These are phyloP conservation scores for Stomatorhinus walkeri DNA, from an alignment of 2,797 vertebrate species.

Conservation along the genomic window DNA sequence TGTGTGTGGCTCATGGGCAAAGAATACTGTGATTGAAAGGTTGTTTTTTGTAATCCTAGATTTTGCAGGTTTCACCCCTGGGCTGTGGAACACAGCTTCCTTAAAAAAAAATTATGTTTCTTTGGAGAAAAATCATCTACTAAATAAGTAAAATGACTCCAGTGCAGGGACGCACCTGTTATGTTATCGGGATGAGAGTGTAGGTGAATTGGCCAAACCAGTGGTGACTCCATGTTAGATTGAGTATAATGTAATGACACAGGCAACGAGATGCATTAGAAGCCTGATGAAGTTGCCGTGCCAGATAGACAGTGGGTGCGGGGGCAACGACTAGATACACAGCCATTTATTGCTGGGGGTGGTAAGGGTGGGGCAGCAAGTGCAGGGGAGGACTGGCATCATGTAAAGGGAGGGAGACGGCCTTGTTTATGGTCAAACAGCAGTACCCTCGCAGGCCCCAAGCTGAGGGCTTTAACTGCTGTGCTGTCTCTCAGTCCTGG, in stretches of 20 bases:
- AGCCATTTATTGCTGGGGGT: not conserved
- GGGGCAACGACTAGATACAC: not conserved
- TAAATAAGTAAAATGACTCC: not conserved
- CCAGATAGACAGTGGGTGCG: not conserved
- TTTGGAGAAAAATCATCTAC: not conserved
- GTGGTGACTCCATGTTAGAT: not conserved
- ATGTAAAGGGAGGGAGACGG: not conserved
- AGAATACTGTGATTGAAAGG: not conserved
- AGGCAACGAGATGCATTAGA: not conserved
- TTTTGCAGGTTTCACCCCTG: not conserved
- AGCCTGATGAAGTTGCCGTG: not conserved
- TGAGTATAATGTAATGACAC: not conserved
- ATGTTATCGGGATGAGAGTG: not conserved
- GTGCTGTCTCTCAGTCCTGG: not conserved
- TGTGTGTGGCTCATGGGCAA: not conserved
- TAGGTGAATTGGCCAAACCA: not conserved
- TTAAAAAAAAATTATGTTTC: not conserved
- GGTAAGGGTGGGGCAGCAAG: not conserved
- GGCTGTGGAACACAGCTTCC: not conserved
- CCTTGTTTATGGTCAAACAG: not conserved
- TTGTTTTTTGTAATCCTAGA: not conserved
- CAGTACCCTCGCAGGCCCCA: not conserved
- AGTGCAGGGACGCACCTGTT: not conserved
- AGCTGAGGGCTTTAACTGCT: slow-evolving; percentile 10
- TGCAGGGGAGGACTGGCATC: not conserved